Base-by-base conservation (phyloP, 1,140 invertebrate genomes). In the Lanistes nyassanus region DNA sequence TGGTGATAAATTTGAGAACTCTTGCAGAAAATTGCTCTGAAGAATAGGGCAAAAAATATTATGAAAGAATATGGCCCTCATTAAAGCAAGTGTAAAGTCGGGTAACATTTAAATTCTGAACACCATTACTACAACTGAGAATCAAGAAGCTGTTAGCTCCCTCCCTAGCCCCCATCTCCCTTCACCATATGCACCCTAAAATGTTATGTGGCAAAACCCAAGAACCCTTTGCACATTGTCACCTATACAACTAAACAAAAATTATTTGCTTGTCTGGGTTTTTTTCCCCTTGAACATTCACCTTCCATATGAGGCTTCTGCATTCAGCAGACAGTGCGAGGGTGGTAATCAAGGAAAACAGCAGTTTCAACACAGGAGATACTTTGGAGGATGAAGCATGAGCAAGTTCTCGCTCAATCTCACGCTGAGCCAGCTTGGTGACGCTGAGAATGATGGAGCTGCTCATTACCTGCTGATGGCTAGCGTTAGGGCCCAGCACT, bases 231-330 rank as follows among this genome's bases (percentile, higher is more conserved):
- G n/a, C n/a, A n/a, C n/a, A n/a, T n/a, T n/a, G n/a, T n/a, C n/a
- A n/a, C n/a, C n/a, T n/a, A n/a, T n/a, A n/a, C n/a, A n/a, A n/a
- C n/a, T n/a, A n/a, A n/a, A n/a, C n/a, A n/a, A n/a, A n/a, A n/a
- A n/a, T n/a, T n/a, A n/a, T n/a, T n/a, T n/a, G n/a, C n/a, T n/a
- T n/a, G n/a, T n/a, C n/a, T n/a, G n/a, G n/a, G n/a, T n/a, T n/a
- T n/a, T n/a, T n/a, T n/a, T n/a, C n/a, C n/a, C n/a, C n/a, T n/a
- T n/a, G n/a, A n/a, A n/a, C n/a, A n/a, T n/a, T n/a, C n/a, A 88
- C 87, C 83, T 88, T 88, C 80, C 83, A 87, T n/a, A 88, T 79
- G 31, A 88, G 83, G 51, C 82, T 85, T 36, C 86, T 79, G 71
- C 87, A 87, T 64, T 88, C 87, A 19, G 84, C 69, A 23, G 84